Evolutionary conservation across 2,797 vertebrate species (phyloP).

Genomic region (Channallabes apus): DNA sequence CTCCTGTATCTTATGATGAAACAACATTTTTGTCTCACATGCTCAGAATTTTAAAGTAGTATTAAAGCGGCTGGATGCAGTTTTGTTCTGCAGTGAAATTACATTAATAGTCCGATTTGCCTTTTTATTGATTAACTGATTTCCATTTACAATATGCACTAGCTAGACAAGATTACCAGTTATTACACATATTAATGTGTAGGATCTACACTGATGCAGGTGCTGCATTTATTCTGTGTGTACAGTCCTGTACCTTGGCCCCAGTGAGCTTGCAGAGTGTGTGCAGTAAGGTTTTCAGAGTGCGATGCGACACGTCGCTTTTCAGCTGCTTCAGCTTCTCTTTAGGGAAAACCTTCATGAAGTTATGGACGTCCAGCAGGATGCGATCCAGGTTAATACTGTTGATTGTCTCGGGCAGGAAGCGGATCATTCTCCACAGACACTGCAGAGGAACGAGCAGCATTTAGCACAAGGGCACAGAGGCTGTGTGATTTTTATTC

Average conservation of each 20-base stretch:
- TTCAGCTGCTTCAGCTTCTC: slow-evolving; percentile 96
- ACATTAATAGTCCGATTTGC: neutral
- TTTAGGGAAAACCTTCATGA: slow-evolving; percentile 97
- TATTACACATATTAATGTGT: neutral
- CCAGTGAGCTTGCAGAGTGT: slow-evolving; percentile 93
- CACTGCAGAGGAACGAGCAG: slow-evolving; percentile 74
- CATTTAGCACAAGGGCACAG: neutral
- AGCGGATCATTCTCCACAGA: slow-evolving; percentile 95
- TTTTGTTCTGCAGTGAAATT: neutral
- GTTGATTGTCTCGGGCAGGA: slow-evolving; percentile 90
- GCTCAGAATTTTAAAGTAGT: neutral
- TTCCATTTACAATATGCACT: neutral
- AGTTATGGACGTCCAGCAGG: slow-evolving; percentile 92
- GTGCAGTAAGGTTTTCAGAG: slow-evolving; percentile 92
- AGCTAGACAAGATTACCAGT: neutral
- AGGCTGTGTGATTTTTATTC: too few species aligned
- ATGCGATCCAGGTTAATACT: slow-evolving; percentile 94
- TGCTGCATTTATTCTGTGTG: neutral
- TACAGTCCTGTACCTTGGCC: slow-evolving; percentile 77
- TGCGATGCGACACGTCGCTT: slow-evolving; percentile 92
- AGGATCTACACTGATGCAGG: neutral
- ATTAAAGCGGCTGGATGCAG: too few species aligned
- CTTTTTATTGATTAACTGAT: neutral
- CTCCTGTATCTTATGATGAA: neutral
- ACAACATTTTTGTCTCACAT: neutral